Base-by-base conservation (phyloP, 2,888 invertebrate species). In the Agrotis puta region DNA sequence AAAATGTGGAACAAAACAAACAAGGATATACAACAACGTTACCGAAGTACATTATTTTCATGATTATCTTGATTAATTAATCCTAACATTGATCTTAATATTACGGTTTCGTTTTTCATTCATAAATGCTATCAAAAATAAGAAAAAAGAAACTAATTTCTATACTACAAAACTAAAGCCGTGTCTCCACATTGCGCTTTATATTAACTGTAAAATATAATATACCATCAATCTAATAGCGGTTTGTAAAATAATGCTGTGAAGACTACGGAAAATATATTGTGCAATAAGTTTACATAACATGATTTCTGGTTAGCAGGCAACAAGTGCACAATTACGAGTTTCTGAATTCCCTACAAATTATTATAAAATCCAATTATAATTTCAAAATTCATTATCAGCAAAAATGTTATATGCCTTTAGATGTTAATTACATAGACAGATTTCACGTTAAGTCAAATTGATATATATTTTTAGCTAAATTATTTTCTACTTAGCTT, bases 41-140 rank as follows among this genome's bases (percentile, higher is more conserved):
- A 74, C 69, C 64, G 70, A 79, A 85, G 77, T 77, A 85, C 66
- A 74, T 76, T 69, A 64, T 73, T 77, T 68, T 62, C 53, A 64
- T 72, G 74, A 77, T 77, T 61, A 76, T 73, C 63, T 77, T 61
- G 69, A 82, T 69, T 85, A 82, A 72, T 85, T 86, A 86, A 68
- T 20, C 62, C 74, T 86, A 81, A 68, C 33, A 61, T 74, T 77
- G 59, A 71, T 74, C 86, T 85, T 85, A 76, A 76, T 73, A 76
- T 82, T 82, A 72, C 65, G 66, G 65, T 84, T 86, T 75, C 48
- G 56, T 81, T 77, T 81, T 83, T 81, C 71, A 83, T 88, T 81
- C 73, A 83, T 88, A 88, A 88, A 88, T 89, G 89, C 87, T 86
- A 79, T 81, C 79, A 74, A 87, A 80, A 85, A 78, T 81, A 83